Evolutionary conservation across 1,140 invertebrate genomes (phyloP).

Genomic region (Triops longicaudatus): DNA sequence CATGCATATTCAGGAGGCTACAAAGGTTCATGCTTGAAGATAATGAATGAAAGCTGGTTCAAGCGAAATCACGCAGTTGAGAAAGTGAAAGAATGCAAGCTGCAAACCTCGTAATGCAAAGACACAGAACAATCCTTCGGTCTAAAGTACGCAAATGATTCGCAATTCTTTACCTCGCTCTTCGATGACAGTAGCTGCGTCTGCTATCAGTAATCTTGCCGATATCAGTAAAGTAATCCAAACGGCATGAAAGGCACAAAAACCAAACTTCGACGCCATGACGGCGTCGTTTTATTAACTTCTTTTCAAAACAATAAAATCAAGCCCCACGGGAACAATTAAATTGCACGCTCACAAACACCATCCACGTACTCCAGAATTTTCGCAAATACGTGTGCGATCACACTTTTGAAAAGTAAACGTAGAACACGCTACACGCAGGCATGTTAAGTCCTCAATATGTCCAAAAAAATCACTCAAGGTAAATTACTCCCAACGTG

Average conservation of each 20-base stretch:
- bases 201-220: neutral
- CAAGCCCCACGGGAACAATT: neutral
- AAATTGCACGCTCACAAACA: neutral
- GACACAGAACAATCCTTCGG: neutral
- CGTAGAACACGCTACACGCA: neutral
- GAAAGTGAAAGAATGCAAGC: neutral
- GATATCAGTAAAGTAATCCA: neutral
- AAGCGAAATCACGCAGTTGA: neutral
- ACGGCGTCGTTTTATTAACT: neutral
- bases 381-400: neutral
- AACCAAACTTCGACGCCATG: neutral
- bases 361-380: neutral
- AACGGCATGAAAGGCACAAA: neutral
- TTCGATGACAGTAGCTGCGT: neutral
- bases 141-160: neutral
- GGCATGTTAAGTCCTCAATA: neutral
- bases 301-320: neutral
- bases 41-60: too few species aligned
- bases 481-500: neutral
- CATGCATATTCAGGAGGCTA: too few species aligned
- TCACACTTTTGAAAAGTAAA: neutral
- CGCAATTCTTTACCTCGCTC: neutral
- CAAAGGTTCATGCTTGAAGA: too few species aligned
- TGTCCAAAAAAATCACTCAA: neutral
- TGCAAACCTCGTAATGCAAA: neutral